These are phyloP conservation scores for Scaptodrosophila lebanonensis DNA, from an alignment of 1,140 invertebrate genomes.

Conservation along the genomic window DNA sequence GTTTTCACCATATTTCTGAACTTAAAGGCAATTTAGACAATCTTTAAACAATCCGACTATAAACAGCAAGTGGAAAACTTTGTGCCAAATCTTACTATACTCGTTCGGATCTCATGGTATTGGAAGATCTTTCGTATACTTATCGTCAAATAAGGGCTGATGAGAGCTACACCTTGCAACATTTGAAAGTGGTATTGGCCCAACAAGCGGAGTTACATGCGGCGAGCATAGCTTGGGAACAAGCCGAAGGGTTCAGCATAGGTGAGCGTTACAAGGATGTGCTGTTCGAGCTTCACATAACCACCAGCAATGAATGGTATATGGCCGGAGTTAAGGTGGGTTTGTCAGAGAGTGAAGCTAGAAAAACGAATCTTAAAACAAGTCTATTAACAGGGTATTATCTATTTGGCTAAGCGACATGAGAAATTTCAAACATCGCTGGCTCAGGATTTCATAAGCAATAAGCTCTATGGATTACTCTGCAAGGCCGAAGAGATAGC, in stretches of 20 bases:
- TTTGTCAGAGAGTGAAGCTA: neutral
- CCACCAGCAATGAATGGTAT: slow-evolving; percentile 47
- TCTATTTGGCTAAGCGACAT: slow-evolving; percentile 46
- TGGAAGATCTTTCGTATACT: slow-evolving; percentile 69
- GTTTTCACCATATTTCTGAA: too few relatives aligned
- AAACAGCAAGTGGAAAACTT: slow-evolving; percentile 39
- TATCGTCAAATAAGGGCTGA: slow-evolving; percentile 55
- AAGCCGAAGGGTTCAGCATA: slow-evolving; percentile 51
- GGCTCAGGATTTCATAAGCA: slow-evolving; percentile 38
- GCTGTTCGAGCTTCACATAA: slow-evolving; percentile 38
- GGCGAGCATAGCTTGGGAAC: slow-evolving; percentile 71
- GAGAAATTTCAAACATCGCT: slow-evolving; percentile 16
- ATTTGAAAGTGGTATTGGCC: slow-evolving; percentile 67
- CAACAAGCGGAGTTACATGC: slow-evolving; percentile 76
- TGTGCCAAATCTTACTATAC: slow-evolving; percentile 50
- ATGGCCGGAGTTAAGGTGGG: slow-evolving; percentile 51
- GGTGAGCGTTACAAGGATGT: slow-evolving; percentile 62
- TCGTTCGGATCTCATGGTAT: slow-evolving; percentile 65
- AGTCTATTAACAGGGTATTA: slow-evolving; percentile 13
- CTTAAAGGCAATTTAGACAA: too few relatives aligned
- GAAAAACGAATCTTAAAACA: neutral
- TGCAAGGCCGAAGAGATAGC: slow-evolving; percentile 37
- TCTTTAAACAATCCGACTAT: too few relatives aligned
- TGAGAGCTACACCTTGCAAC: slow-evolving; percentile 47
- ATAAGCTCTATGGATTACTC: slow-evolving; percentile 50